phyloP scores from a whole-genome alignment of 2,888 invertebrate species.

The Diarsia brunnea region DNA sequence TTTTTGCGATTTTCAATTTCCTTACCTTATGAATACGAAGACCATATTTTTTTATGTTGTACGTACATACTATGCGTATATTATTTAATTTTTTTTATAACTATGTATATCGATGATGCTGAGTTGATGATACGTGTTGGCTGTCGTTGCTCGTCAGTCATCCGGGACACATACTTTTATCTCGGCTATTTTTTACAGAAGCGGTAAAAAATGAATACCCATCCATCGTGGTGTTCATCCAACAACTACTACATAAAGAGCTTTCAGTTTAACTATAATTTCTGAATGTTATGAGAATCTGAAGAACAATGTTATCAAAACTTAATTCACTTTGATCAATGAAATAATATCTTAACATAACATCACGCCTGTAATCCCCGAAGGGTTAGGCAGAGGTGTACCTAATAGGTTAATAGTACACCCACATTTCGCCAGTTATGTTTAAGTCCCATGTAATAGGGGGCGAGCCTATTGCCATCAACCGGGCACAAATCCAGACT shows the following conservation, averaged over 20 bases:
- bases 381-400: too few species aligned
- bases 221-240: background rate
- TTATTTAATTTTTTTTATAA: background rate
- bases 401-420: too few species aligned
- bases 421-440: too few species aligned
- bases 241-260: background rate
- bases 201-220: background rate
- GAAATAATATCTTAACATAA: too few species aligned
- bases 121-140: background rate
- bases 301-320: slow-evolving; percentile 14
- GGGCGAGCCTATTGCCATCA: too few species aligned
- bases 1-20: background rate
- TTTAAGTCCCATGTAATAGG: too few species aligned
- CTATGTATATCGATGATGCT: background rate
- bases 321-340: slow-evolving; percentile 27
- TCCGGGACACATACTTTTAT: background rate
- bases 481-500: too few species aligned
- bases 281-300: slow-evolving; percentile 11
- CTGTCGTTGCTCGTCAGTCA: slow-evolving; percentile 4
- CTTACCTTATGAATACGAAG: background rate
- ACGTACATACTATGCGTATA: background rate
- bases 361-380: too few species aligned
- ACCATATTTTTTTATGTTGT: background rate
- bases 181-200: slow-evolving; percentile 14
- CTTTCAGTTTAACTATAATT: background rate